These are phyloP conservation scores for Thecophora atra DNA, from an alignment of 2,888 invertebrate genomes.

Conservation along the genomic window DNA sequence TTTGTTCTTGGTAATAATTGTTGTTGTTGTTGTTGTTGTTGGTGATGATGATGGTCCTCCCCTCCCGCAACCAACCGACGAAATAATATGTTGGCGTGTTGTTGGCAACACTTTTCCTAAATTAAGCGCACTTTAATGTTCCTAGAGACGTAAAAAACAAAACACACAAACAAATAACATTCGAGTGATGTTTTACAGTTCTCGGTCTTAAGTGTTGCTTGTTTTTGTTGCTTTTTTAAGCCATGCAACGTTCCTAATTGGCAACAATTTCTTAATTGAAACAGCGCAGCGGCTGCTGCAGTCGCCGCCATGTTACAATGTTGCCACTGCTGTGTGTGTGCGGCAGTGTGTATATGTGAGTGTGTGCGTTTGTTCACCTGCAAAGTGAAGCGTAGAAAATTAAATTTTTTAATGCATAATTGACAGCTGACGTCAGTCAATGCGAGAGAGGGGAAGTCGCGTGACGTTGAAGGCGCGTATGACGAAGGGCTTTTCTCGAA, in stretches of 20 bases:
- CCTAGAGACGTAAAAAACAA: neutral
- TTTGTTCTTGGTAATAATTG: conserved; percentile 13
- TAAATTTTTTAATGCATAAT: conserved; percentile 28
- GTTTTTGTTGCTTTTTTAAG: neutral
- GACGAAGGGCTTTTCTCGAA: neutral
- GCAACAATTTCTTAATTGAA: conserved; percentile 34
- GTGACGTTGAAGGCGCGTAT: neutral
- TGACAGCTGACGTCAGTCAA: conserved; percentile 16
- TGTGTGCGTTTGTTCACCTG: neutral
- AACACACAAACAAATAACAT: neutral
- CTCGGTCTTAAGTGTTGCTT: neutral
- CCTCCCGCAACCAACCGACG: neutral
- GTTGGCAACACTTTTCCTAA: conserved; percentile 30
- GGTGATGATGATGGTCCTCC: neutral
- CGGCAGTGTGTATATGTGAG: too few relatives aligned
- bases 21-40: conserved; percentile 12
- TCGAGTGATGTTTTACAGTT: neutral
- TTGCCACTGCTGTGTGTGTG: conserved; percentile 20
- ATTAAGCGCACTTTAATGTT: conserved; percentile 11
- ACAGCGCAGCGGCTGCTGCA: conserved; percentile 13
- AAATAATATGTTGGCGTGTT: conserved; percentile 10
- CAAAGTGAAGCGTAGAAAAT: conserved; percentile 20
- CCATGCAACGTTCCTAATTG: conserved; percentile 29
- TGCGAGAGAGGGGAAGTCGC: neutral
- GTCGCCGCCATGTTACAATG: neutral